These are phyloP conservation scores for Bombycilla garrulus DNA, from an alignment of 2,113 vertebrate species.

Conservation along the genomic window DNA sequence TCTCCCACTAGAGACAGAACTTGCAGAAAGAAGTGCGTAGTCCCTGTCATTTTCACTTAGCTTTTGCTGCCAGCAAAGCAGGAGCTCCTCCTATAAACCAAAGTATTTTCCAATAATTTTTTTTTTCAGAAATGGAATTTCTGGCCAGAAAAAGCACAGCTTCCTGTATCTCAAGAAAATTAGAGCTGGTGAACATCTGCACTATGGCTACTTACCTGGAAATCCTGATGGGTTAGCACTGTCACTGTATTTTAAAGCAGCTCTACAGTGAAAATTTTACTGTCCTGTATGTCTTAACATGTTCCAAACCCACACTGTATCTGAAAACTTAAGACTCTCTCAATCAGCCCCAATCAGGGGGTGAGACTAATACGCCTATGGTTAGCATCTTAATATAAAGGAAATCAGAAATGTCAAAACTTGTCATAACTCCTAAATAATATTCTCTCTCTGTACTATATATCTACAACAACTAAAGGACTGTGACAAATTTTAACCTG, in stretches of 20 bases:
- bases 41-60: background rate
- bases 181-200: background rate
- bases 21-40: background rate
- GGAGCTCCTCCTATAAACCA: background rate
- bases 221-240: background rate
- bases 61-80: background rate
- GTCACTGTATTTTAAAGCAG: background rate
- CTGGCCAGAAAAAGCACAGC: background rate
- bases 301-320: background rate
- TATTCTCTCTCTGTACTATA: background rate
- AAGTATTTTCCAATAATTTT: background rate
- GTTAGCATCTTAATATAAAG: background rate
- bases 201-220: background rate
- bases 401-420: conserved; percentile 5
- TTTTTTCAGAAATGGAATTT: background rate
- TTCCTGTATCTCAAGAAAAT: background rate
- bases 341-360: background rate
- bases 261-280: background rate
- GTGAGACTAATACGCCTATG: background rate
- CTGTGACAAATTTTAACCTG: background rate
- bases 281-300: background rate
- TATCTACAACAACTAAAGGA: background rate
- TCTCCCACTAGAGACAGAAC: background rate
- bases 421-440: background rate
- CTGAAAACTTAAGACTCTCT: background rate